These are phyloP conservation scores for Pantherophis alleghaniensis DNA, from an alignment of 2,797 vertebrate genomes.

Conservation along the genomic window DNA sequence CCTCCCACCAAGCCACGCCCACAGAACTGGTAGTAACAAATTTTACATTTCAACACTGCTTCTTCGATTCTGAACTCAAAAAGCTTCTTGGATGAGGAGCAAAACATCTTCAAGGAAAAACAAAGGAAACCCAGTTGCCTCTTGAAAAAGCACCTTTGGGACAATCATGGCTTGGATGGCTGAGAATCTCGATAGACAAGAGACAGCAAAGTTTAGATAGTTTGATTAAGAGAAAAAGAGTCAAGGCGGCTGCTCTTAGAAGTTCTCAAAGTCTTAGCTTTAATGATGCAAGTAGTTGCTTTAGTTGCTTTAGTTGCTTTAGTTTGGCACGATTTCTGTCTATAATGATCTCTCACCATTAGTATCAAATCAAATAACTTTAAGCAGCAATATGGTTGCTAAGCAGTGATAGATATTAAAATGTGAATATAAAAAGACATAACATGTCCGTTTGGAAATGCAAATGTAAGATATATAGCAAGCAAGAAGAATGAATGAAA, in stretches of 20 bases:
- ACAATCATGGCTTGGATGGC: too few relatives aligned
- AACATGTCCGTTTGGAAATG: background rate
- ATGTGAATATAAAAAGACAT: background rate
- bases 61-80: too few relatives aligned
- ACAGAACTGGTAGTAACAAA: too few relatives aligned
- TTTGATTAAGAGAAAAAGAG: background rate
- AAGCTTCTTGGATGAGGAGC: too few relatives aligned
- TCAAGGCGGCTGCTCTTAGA: background rate
- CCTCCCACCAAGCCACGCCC: too few relatives aligned
- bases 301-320: background rate
- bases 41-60: too few relatives aligned
- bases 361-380: background rate
- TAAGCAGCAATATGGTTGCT: background rate
- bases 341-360: background rate
- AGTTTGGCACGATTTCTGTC: background rate
- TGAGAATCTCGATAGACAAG: too few relatives aligned
- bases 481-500: background rate
- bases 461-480: background rate
- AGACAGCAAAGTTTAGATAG: background rate
- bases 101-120: too few relatives aligned
- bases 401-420: background rate
- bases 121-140: too few relatives aligned
- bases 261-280: background rate
- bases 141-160: too few relatives aligned
- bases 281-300: background rate